These are phyloP conservation scores for Phyllopteryx taeniolatus DNA, from an alignment of 2,113 vertebrate species.

Conservation along the genomic window DNA sequence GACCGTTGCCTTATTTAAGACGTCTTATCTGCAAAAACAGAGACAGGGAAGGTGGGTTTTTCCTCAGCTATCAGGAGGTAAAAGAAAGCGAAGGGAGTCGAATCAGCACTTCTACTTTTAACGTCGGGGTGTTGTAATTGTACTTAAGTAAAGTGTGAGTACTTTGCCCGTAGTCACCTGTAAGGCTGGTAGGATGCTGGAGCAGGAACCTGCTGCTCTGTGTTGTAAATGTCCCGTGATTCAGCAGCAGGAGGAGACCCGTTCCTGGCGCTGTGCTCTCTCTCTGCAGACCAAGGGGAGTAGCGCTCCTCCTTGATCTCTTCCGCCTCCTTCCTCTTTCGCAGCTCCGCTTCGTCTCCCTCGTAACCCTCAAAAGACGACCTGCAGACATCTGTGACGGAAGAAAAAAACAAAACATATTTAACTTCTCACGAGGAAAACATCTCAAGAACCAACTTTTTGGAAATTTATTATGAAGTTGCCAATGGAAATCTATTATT, in stretches of 20 bases:
- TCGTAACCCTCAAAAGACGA: slow-evolving; percentile 66
- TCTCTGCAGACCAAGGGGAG: slow-evolving; percentile 77
- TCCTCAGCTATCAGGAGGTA: too few relatives aligned
- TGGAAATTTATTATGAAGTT: too few relatives aligned
- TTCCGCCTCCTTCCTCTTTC: slow-evolving; percentile 50
- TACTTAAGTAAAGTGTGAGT: not conserved
- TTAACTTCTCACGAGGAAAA: not conserved
- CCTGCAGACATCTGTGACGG: slow-evolving; percentile 55
- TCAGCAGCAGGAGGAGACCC: slow-evolving; percentile 68
- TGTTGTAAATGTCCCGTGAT: slow-evolving; percentile 69
- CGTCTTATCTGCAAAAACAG: too few relatives aligned
- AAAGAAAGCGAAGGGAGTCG: too few relatives aligned
- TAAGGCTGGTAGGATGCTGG: slow-evolving; percentile 74
- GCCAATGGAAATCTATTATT: not conserved
- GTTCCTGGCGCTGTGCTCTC: slow-evolving; percentile 59
- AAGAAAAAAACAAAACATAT: not conserved
- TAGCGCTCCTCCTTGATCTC: slow-evolving; percentile 72
- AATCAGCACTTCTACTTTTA: too few relatives aligned
- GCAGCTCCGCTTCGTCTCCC: slow-evolving; percentile 56
- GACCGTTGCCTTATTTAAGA: too few relatives aligned
- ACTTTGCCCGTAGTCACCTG: slow-evolving; percentile 65
- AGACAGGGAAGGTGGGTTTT: too few relatives aligned
- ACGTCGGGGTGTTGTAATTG: not conserved
- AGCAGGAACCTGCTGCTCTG: slow-evolving; percentile 80
- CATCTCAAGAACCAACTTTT: too few relatives aligned